Percentiles rank a stretch among this genome's conserved stretches.
These are phyloP conservation scores for Gouania willdenowi DNA, from an alignment of 2,797 vertebrate genomes.

Conservation along the genomic window DNA sequence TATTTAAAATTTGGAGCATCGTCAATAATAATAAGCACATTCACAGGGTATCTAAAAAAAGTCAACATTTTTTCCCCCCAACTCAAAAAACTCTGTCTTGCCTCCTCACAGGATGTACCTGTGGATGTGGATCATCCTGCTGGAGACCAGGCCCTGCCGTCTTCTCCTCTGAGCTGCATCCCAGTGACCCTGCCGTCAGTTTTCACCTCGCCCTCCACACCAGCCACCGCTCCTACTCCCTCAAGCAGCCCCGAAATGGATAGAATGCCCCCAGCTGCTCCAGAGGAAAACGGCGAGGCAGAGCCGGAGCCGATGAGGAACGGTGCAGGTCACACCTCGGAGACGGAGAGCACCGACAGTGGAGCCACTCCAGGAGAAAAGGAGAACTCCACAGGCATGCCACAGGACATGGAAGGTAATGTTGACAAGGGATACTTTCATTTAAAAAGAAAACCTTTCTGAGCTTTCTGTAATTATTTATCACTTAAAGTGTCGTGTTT, in stretches of 20 bases:
- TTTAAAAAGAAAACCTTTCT: too few species aligned
- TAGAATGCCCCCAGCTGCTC: constrained; percentile 50
- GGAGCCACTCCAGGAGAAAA: constrained; percentile 69
- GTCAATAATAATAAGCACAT: too few species aligned
- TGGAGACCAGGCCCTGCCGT: constrained; percentile 66
- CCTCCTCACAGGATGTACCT: constrained; percentile 64
- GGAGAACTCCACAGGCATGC: constrained; percentile 71
- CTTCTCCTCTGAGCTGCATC: constrained; percentile 51
- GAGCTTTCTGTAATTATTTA: too few species aligned
- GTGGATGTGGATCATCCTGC: constrained; percentile 69
- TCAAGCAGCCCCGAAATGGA: constrained; percentile 55
- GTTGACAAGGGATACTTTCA: too few species aligned
- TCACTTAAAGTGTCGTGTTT: too few species aligned
- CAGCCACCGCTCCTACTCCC: constrained; percentile 17
- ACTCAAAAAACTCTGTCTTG: too few species aligned
- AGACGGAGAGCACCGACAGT: constrained; percentile 80
- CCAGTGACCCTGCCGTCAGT: constrained; percentile 45
- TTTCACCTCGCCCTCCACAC: constrained; percentile 23
- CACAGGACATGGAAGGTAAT: constrained; percentile 79
- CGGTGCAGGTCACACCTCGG: constrained; percentile 81
- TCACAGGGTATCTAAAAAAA: too few species aligned
- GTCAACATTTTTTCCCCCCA: too few species aligned
- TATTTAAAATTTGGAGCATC: too few species aligned
- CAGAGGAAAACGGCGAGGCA: constrained; percentile 86
- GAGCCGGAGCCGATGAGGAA: constrained; percentile 83